phyloP scores from a whole-genome alignment of 23 tunicate species.

The Corella eumyota region DNA sequence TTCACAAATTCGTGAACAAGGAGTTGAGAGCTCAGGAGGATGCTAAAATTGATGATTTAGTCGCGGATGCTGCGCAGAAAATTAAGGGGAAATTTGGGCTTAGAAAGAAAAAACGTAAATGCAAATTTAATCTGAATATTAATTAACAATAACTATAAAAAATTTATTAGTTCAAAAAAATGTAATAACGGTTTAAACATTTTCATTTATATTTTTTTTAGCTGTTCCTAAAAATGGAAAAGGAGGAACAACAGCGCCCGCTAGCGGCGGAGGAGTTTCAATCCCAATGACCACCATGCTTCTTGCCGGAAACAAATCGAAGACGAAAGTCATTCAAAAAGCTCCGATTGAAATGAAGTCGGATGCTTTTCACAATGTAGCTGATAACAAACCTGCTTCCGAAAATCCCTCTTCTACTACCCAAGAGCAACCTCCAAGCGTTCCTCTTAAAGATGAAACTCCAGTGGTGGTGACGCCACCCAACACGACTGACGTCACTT shows the following conservation, averaged over 20 bases:
- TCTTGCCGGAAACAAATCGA: conserved; percentile 2
- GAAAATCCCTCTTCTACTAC: no score
- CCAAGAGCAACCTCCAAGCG: background rate
- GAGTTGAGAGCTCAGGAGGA: conserved; percentile 42
- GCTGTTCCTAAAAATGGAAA: no score
- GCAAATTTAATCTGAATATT: no score
- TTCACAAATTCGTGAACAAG: conserved; percentile 76
- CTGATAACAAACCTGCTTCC: conserved; percentile 5
- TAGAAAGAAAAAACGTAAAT: conserved; percentile 17
- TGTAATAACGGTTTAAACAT: no score
- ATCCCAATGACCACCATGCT: conserved; percentile 19
- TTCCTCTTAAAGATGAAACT: background rate
- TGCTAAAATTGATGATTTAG: conserved; percentile 19
- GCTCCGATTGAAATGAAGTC: conserved; percentile 16
- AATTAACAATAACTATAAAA: no score
- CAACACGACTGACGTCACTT: background rate
- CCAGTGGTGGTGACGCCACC: background rate
- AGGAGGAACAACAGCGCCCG: no score
- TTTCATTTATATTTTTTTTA: no score
- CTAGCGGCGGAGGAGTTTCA: no score
- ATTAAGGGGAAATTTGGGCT: background rate
- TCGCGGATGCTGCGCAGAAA: conserved; percentile 44
- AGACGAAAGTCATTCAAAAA: conserved; percentile 6
- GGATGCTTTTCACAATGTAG: conserved; percentile 8
- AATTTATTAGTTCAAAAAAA: no score